Evolutionary conservation across 92 coral and sea anemone species (phyloP).

Genomic region (Muricea muricata): DNA sequence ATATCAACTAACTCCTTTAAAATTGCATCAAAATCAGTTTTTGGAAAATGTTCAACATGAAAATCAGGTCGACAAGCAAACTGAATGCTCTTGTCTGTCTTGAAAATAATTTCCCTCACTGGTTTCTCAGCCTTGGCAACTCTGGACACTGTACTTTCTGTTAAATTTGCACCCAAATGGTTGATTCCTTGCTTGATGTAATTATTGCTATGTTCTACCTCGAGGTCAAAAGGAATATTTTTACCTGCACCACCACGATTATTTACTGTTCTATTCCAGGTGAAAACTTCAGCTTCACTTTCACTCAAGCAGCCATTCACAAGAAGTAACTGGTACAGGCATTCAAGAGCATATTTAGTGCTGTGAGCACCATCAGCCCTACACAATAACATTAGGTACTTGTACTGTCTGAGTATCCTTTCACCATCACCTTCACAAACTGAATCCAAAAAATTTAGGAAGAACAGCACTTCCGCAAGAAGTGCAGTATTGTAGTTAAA

Average conservation of each 20-base stretch:
- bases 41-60: constrained; percentile 17
- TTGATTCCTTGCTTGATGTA: constrained; percentile 10
- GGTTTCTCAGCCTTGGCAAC: neutral
- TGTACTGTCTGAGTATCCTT: constrained; percentile 49
- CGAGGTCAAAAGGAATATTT: too few species aligned
- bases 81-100: neutral
- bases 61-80: neutral
- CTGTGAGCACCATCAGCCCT: constrained; percentile 49
- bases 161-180: neutral
- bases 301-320: neutral
- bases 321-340: constrained; percentile 11
- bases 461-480: constrained; percentile 48
- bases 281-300: too few species aligned
- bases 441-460: constrained; percentile 49
- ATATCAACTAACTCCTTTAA: constrained; percentile 9
- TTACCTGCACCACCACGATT: too few species aligned
- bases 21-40: constrained; percentile 27
- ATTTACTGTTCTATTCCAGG: too few species aligned
- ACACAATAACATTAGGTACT: constrained; percentile 48
- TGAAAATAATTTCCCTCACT: neutral
- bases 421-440: constrained; percentile 54
- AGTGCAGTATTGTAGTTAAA: constrained; percentile 53
- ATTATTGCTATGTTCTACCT: neutral
- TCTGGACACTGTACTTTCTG: neutral
- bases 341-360: constrained; percentile 60